phyloP scores from a whole-genome alignment of 2,888 invertebrate species.

The Stenoptilia bipunctidactyla region DNA sequence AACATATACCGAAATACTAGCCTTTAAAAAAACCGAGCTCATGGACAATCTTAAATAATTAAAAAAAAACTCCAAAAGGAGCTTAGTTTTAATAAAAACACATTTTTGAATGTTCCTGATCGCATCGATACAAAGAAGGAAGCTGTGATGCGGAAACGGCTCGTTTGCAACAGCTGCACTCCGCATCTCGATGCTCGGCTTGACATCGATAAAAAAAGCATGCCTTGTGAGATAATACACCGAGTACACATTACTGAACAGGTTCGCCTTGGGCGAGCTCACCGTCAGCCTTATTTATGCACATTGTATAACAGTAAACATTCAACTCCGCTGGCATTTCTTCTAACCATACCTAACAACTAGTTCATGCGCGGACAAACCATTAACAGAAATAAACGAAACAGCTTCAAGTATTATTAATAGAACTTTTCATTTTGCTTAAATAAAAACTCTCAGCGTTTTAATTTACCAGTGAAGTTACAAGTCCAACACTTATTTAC shows the following conservation, averaged over 20 bases:
- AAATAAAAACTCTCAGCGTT: conserved; percentile 60
- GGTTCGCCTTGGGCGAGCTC: conserved; percentile 27
- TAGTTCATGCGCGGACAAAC: not conserved
- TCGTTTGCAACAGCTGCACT: conserved; percentile 40
- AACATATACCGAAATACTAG: no score
- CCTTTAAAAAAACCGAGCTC: no score
- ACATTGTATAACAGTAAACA: conserved; percentile 23
- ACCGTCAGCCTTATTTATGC: conserved; percentile 26
- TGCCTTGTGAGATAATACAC: conserved; percentile 29
- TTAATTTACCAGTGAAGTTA: conserved; percentile 60
- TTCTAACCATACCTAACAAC: not conserved
- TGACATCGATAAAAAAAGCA: conserved; percentile 32
- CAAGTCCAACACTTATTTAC: conserved; percentile 67
- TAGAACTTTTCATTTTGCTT: conserved; percentile 43
- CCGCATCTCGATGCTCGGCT: conserved; percentile 29
- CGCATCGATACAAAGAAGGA: no score
- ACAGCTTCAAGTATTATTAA: conserved; percentile 54
- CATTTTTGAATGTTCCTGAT: no score
- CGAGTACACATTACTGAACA: conserved; percentile 22
- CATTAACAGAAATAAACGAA: not conserved
- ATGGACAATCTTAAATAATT: no score
- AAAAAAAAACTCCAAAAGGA: no score
- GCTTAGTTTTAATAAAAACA: no score
- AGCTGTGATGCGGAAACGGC: conserved; percentile 33
- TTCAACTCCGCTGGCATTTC: not conserved